Percentiles rank a stretch among this genome's conserved stretches.
These are phyloP conservation scores for Manis crassicaudata DNA, from an alignment of 2,797 vertebrate species.

Conservation along the genomic window DNA sequence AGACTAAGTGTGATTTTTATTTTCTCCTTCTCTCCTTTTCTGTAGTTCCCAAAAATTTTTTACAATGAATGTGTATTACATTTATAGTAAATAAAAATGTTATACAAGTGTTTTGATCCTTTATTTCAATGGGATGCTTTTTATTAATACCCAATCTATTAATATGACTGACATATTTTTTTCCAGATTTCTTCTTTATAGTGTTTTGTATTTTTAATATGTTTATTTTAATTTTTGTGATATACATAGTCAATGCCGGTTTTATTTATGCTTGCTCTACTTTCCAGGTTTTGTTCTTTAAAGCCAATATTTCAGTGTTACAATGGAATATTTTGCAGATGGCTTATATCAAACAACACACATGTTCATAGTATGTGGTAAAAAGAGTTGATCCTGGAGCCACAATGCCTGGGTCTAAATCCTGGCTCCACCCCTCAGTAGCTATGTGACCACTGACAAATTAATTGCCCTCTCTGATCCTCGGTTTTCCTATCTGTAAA, in stretches of 20 bases:
- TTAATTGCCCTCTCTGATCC: not conserved
- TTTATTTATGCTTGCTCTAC: slow-evolving; percentile 34
- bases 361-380: slow-evolving; percentile 19
- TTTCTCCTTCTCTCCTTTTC: slow-evolving; percentile 38
- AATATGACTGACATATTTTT: slow-evolving; percentile 33
- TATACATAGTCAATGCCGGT: not conserved
- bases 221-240: slow-evolving; percentile 51
- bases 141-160: slow-evolving; percentile 30
- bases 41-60: not conserved
- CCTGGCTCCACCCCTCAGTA: not conserved
- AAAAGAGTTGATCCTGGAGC: not conserved
- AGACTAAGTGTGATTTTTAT: slow-evolving; percentile 43
- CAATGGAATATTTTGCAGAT: slow-evolving; percentile 34
- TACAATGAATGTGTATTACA: slow-evolving; percentile 3
- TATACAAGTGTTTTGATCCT: slow-evolving; percentile 38
- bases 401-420: not conserved
- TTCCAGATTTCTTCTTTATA: slow-evolving; percentile 49
- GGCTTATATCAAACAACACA: slow-evolving; percentile 38
- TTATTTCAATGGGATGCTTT: slow-evolving; percentile 43
- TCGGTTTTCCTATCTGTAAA: slow-evolving; percentile 46
- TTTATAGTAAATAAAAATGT: slow-evolving; percentile 46
- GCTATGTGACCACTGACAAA: not conserved
- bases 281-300: slow-evolving; percentile 53
- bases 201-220: slow-evolving; percentile 53
- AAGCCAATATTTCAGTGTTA: slow-evolving; percentile 29